A percentile compares a stretch with the other conserved stretches of the same genome.
Evolutionary conservation across 1,140 invertebrate genomes (phyloP).

Genomic region (Drosophila sulfurigaster): DNA sequence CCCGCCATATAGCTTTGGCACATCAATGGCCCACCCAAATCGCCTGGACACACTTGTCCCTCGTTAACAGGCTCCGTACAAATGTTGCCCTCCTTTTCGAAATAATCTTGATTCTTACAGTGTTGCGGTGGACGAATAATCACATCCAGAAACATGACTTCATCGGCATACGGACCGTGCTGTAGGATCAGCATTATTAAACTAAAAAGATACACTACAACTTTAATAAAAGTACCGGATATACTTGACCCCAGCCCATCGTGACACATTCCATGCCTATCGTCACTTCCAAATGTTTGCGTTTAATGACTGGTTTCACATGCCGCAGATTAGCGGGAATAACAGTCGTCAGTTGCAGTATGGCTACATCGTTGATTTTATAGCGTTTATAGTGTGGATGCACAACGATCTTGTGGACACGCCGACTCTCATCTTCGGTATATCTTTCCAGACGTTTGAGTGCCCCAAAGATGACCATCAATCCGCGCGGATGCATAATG

Average conservation of each 20-base stretch:
- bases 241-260: constrained; percentile 66
- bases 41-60: constrained; percentile 50
- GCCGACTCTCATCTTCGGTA: not conserved
- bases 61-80: constrained; percentile 22
- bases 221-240: constrained; percentile 35
- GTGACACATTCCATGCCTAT: constrained; percentile 26
- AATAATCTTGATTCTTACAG: not conserved
- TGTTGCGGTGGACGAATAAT: not conserved
- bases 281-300: rapidly evolving
- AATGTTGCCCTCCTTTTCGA: not conserved
- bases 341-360: constrained; percentile 25
- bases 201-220: not conserved
- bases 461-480: constrained; percentile 48
- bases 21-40: constrained; percentile 61
- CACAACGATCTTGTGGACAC: constrained; percentile 38
- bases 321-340: constrained; percentile 33
- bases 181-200: not conserved
- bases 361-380: constrained; percentile 46
- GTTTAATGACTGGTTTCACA: constrained; percentile 31
- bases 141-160: constrained; percentile 52
- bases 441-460: not conserved
- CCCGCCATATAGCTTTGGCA: constrained; percentile 40
- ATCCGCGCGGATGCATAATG: constrained; percentile 44
- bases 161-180: constrained; percentile 63
- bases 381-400: constrained; percentile 55